These are phyloP conservation scores for Notodonta dromedarius DNA, from an alignment of 2,888 invertebrate species.

Conservation along the genomic window DNA sequence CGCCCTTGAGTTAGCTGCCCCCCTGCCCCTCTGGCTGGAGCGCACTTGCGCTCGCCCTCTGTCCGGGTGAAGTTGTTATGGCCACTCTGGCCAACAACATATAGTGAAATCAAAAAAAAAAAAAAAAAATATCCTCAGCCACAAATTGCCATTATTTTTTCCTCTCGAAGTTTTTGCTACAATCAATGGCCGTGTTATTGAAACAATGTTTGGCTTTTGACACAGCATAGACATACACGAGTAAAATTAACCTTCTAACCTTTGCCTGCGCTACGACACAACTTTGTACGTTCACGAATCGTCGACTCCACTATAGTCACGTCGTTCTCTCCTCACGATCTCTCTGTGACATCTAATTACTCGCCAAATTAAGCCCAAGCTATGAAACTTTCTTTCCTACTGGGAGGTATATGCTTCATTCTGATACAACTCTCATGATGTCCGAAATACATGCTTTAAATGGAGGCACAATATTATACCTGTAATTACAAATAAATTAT, in stretches of 20 bases:
- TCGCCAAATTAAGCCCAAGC: constrained; percentile 60
- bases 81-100: too few relatives aligned
- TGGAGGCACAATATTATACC: too few relatives aligned
- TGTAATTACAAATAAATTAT: too few relatives aligned
- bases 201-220: not conserved
- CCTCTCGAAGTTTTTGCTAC: not conserved
- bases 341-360: constrained; percentile 67
- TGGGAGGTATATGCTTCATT: constrained; percentile 19
- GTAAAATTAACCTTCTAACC: constrained; percentile 16
- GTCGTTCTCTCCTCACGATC: constrained; percentile 48
- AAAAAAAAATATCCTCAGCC: too few relatives aligned
- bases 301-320: constrained; percentile 45
- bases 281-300: constrained; percentile 47
- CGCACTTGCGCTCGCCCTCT: too few relatives aligned
- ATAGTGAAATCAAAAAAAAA: too few relatives aligned
- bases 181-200: not conserved
- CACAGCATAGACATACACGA: not conserved
- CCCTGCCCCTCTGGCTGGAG: too few relatives aligned
- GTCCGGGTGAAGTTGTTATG: too few relatives aligned
- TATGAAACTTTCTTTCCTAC: constrained; percentile 51
- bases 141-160: too few relatives aligned
- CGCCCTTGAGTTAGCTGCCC: too few relatives aligned
- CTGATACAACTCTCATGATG: constrained; percentile 7
- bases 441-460: too few relatives aligned
- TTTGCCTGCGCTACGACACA: constrained; percentile 16